Base-by-base conservation (phyloP, 2,113 vertebrate species). In the Motacilla alba region DNA sequence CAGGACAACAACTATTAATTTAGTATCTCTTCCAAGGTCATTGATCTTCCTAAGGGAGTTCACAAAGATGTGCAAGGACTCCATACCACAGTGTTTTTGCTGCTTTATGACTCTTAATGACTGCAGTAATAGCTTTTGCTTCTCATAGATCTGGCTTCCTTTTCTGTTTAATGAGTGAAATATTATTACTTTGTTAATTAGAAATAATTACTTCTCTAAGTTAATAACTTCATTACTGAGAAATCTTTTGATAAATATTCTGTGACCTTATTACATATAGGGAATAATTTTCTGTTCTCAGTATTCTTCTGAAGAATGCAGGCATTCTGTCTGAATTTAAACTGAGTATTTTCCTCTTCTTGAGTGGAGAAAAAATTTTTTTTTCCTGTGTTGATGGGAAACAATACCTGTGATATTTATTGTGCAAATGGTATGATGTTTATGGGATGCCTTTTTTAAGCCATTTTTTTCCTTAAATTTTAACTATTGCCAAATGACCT, bases 151-250 rank as follows among this genome's bases (percentile, higher is more conserved):
- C 46, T 92, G 47, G 24, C 63, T 76, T 82, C 9, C 24, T 81
- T 67, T 83, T 74, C 89, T 94, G 23, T 78, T 22, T 87, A 91
- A 68, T 95, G 89, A 81, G 44, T 67, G 70, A 76, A 87, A 72
- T 95, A 64, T 70, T 94, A 89, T 94, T 88, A 89, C 69, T 83
- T 96, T 85, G 62, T 84, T 93, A 95, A 94, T 93, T 83, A 83
- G 68, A 83, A 94, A 72, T 69, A 79, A 91, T 83, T 60, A 43
- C 62, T 95, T 92, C 52, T 91, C 59, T 24, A 66, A 72, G 59
- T 93, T 83, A 92, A 37, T 91, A 83, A 87, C 41, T 92, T 86
- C 22, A 91, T 88, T 92, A 78, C 44, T 85, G 67, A 56, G 62
- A 60, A 89, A 50, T 80, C n/a, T 90, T 93, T 84, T 90, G 77